A percentile compares a stretch with the other conserved stretches of the same genome.
Evolutionary conservation across 1,140 invertebrate species (phyloP).

Genomic region (Drosophila bocki): DNA sequence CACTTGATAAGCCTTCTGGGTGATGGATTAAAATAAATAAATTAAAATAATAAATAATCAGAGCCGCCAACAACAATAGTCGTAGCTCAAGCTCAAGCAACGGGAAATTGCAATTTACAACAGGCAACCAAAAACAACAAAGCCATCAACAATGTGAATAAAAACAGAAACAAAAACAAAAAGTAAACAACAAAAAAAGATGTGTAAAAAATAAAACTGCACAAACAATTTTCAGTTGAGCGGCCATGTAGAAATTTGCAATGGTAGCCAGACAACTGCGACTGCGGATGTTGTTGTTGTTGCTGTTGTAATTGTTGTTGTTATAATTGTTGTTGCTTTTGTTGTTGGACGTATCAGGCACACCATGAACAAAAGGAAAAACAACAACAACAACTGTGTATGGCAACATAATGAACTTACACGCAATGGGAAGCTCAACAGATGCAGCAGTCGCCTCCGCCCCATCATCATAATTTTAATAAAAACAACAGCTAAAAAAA

Average conservation of each 20-base stretch:
- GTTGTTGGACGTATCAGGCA: constrained; percentile 63
- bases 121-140: constrained; percentile 61
- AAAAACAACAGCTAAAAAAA: constrained; percentile 25
- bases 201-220: constrained; percentile 68
- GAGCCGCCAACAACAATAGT: constrained; percentile 24
- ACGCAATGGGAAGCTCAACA: constrained; percentile 84
- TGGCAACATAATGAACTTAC: constrained; percentile 77
- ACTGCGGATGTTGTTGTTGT: constrained; percentile 54
- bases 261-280: constrained; percentile 70
- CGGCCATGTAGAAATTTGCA: constrained; percentile 84
- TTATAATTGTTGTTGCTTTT: constrained; percentile 35
- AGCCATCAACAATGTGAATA: constrained; percentile 45
- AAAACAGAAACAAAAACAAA: constrained; percentile 30
- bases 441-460: constrained; percentile 57
- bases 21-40: constrained; percentile 71
- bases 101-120: constrained; percentile 74
- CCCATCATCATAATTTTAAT: constrained; percentile 34
- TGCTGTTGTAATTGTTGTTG: constrained; percentile 20
- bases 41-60: constrained; percentile 77
- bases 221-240: constrained; percentile 84
- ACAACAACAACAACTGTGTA: constrained; percentile 13
- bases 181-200: neutral
- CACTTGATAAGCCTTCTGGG: constrained; percentile 56
- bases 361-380: constrained; percentile 66
- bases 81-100: constrained; percentile 44